phyloP scores from a whole-genome alignment of 2,888 invertebrate species.

The Drosophila mettleri region DNA sequence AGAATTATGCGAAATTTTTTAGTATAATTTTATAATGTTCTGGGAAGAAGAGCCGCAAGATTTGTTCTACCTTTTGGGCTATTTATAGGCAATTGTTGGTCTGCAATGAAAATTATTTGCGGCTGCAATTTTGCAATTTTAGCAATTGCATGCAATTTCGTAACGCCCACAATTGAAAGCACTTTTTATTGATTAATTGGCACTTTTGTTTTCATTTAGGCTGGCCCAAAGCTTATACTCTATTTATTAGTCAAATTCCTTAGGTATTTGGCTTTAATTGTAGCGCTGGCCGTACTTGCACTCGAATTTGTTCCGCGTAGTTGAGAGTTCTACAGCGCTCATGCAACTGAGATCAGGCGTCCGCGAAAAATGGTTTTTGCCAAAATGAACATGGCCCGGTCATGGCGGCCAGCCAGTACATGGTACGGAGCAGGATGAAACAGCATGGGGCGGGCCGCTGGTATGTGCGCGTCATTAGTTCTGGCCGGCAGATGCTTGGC shows the following conservation, averaged over 20 bases:
- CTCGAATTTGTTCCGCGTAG: constrained; percentile 57
- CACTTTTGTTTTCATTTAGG: constrained; percentile 52
- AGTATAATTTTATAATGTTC: constrained; percentile 38
- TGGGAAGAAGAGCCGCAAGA: constrained; percentile 42
- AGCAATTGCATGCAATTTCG: constrained; percentile 56
- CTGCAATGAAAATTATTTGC: constrained; percentile 41
- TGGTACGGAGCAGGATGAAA: constrained; percentile 31
- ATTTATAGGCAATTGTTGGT: constrained; percentile 68
- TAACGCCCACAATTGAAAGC: constrained; percentile 42
- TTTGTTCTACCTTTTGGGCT: constrained; percentile 63
- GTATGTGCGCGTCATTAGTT: constrained; percentile 67
- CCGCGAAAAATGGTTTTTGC: constrained; percentile 77
- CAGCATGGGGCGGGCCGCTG: constrained; percentile 27
- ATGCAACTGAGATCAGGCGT: constrained; percentile 76
- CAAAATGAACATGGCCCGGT: constrained; percentile 53
- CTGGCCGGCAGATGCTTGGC: constrained; percentile 54
- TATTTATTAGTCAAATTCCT: constrained; percentile 21
- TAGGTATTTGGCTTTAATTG: constrained; percentile 8
- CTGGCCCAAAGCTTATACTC: constrained; percentile 1
- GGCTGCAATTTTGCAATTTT: constrained; percentile 55
- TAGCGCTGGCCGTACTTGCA: constrained; percentile 22
- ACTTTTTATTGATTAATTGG: constrained; percentile 42
- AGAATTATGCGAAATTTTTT: constrained; percentile 58
- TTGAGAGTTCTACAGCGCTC: constrained; percentile 71
- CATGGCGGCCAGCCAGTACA: constrained; percentile 28